Conservation (phyloP, 2,797 vertebrate genomes). For the Clarias laeviceps region DNA sequence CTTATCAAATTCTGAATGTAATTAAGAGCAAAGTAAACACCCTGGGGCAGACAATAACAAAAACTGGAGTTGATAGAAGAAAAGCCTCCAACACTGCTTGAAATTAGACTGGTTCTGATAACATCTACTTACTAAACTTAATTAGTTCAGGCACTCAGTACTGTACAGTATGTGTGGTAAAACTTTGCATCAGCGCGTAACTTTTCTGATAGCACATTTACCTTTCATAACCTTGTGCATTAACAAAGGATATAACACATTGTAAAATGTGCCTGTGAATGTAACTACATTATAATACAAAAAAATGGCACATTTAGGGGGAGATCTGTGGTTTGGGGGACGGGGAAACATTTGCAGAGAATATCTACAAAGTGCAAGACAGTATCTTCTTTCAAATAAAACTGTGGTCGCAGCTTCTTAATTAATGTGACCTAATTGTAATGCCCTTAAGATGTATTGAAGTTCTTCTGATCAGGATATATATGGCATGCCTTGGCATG, state of each 20-base stretch:
- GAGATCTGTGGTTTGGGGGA: not conserved
- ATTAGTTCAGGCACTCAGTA: conserved; percentile 72
- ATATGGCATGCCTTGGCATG: conserved; percentile 40
- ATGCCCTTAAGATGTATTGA: conserved; percentile 30
- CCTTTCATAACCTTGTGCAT: not conserved
- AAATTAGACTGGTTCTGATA: conserved; percentile 73
- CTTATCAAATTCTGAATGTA: conserved; percentile 53
- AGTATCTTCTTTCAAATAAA: conserved; percentile 21
- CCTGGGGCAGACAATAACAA: conserved; percentile 76
- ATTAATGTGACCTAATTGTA: conserved; percentile 35
- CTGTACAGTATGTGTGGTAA: conserved; percentile 44
- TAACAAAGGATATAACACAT: not conserved
- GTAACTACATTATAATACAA: not conserved
- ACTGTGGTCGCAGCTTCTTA: not conserved
- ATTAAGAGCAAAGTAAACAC: conserved; percentile 67
- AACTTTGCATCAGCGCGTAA: conserved; percentile 14
- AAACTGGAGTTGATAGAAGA: conserved; percentile 74
- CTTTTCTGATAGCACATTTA: not conserved
- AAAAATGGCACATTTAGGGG: not conserved
- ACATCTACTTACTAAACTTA: conserved; percentile 71
- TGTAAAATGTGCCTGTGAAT: not conserved
- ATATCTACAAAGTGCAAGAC: not conserved
- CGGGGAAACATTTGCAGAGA: conserved; percentile 11
- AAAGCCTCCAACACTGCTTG: conserved; percentile 60
- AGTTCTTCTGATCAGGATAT: conserved; percentile 49